Conservation (phyloP, 2,797 vertebrate genomes). For the Clamator glandarius region DNA sequence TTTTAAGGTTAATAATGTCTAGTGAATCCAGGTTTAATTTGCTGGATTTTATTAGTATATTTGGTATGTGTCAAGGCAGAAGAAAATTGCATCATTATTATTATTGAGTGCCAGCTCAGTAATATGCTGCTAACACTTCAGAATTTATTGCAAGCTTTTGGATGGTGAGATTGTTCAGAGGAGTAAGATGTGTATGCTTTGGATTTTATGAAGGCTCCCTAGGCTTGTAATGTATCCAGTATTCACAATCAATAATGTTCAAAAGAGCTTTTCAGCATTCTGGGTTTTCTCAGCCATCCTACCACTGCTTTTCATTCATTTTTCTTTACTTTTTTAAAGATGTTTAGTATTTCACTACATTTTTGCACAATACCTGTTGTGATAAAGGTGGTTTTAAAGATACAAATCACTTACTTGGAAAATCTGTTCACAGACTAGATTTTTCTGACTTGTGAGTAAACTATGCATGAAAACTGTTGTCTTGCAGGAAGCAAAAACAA, state of each 20-base stretch:
- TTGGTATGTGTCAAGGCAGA: neutral
- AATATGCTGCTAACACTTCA: neutral
- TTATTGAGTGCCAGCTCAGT: neutral
- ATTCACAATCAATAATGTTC: neutral
- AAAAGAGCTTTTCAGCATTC: neutral
- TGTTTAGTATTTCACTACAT: neutral
- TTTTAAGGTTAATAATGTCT: neutral
- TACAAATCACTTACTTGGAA: neutral
- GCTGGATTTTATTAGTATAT: constrained; percentile 7
- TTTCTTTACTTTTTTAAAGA: neutral
- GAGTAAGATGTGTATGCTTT: neutral
- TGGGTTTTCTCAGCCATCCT: neutral
- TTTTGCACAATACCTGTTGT: neutral
- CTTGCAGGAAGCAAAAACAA: neutral
- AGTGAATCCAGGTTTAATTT: neutral
- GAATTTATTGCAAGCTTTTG: neutral
- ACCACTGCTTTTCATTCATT: neutral
- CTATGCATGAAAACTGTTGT: neutral
- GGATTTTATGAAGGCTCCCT: neutral
- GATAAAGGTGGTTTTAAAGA: neutral
- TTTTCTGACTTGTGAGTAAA: neutral
- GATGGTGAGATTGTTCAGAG: neutral
- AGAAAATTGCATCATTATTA: constrained; percentile 3
- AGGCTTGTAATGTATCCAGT: neutral
- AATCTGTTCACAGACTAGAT: neutral